Percentiles rank a stretch among this genome's conserved stretches.
Conservation (phyloP, 2,888 invertebrate species). For the Xiphydria camelus region DNA sequence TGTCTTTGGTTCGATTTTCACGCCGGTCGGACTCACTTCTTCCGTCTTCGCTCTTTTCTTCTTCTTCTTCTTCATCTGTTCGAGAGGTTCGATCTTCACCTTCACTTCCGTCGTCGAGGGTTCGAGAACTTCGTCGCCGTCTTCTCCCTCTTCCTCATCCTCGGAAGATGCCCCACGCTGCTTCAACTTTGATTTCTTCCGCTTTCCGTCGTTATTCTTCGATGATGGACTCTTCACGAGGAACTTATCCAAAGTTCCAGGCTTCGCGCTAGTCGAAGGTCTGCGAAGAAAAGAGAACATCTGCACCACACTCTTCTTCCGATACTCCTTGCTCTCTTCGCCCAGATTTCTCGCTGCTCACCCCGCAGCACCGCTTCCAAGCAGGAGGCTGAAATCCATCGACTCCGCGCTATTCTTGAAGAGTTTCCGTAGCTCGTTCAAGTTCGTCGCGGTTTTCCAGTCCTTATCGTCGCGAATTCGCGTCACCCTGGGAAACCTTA, state of each 20-base stretch:
- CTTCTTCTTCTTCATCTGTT: neutral
- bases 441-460: constrained; percentile 80
- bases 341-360: neutral
- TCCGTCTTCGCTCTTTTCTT: neutral
- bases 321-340: too few relatives aligned
- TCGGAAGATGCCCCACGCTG: constrained; percentile 7
- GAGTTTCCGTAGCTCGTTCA: constrained; percentile 72
- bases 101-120: constrained; percentile 1
- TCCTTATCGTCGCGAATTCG: constrained; percentile 81
- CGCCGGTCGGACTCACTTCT: too few relatives aligned
- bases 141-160: constrained; percentile 17
- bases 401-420: constrained; percentile 61
- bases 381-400: constrained; percentile 41
- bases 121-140: constrained; percentile 6
- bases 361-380: constrained; percentile 16
- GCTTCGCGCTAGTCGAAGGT: too few relatives aligned
- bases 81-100: constrained; percentile 1
- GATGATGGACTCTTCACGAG: constrained; percentile 3
- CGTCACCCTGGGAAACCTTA: constrained; percentile 89
- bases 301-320: too few relatives aligned
- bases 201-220: constrained; percentile 4
- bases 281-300: too few relatives aligned
- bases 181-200: constrained; percentile 3
- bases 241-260: constrained; percentile 1
- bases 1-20: too few relatives aligned